phyloP scores from a whole-genome alignment of 1,140 invertebrate species.

The Fopius arisanus region DNA sequence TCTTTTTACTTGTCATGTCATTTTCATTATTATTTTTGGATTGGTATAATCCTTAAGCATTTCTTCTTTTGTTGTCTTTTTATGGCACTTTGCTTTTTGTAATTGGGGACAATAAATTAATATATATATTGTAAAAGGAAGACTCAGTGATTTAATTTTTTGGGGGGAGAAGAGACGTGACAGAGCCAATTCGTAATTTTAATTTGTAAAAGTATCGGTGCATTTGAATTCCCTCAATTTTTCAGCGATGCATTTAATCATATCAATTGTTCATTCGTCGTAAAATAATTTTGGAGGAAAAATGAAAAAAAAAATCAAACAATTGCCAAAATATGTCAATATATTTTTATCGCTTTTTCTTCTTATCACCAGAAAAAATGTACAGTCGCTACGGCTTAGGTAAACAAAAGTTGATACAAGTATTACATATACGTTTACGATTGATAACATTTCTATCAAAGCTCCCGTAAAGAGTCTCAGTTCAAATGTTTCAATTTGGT shows the following conservation, averaged over 20 bases:
- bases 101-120: background rate
- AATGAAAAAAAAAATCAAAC: slow-evolving; percentile 8
- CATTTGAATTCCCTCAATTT: too few species aligned
- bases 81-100: background rate
- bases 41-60: slow-evolving; percentile 93
- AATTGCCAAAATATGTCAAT: slow-evolving; percentile 58
- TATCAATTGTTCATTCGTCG: background rate
- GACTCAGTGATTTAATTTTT: too few species aligned
- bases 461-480: slow-evolving; percentile 15
- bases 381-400: slow-evolving; percentile 51
- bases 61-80: background rate
- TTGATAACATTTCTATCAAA: background rate
- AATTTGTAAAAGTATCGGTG: too few species aligned
- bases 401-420: slow-evolving; percentile 46
- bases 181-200: too few species aligned
- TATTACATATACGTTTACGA: slow-evolving; percentile 14
- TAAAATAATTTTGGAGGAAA: background rate
- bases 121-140: too few species aligned
- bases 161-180: too few species aligned
- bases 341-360: slow-evolving; percentile 38
- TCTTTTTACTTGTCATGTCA: slow-evolving; percentile 95
- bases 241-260: too few species aligned
- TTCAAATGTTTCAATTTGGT: background rate
- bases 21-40: slow-evolving; percentile 95
- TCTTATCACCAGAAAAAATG: slow-evolving; percentile 54